Base-by-base conservation (phyloP, 2,113 vertebrate genomes). In the Halichoeres trimaculatus region DNA sequence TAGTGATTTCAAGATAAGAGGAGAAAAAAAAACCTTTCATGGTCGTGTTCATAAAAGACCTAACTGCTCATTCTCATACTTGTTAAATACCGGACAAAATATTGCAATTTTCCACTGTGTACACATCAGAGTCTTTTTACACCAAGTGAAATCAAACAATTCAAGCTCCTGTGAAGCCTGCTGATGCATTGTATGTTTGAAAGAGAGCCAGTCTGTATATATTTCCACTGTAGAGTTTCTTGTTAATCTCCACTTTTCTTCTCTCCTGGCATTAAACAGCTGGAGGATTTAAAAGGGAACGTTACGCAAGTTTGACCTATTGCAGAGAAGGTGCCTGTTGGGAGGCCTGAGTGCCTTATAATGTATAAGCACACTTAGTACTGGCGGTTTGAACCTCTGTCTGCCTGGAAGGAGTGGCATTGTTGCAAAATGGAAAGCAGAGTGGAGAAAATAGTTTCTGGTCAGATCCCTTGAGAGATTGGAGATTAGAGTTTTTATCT, bases 351-450 rank as follows among this genome's bases (percentile, higher is more conserved):
- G 74, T 73, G 83, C 70, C 66, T 65, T 75, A 70, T 69, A 70
- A 83, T 84, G 81, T 76, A 50, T 73, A 76, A 86, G 73, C 63
- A 71, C 77, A 82, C 78, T 86, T 79, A 70, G 54, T 52, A n/a
- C 54, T 80, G 65, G 75, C 22, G 41, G 62, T 51, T 47, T 56
- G 40, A 52, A 63, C 53, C 51, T 74, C 67, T 63, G 52, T 76
- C 40, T 38, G 71, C 40, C 52, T 59, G 67, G 77, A 65, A 78
- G 67, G 58, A 78, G 76, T 12, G 30, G 64, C 68, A 64, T 66
- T 47, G 75, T 75, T 84, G 54, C 57, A 73, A 60, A 63, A 60
- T 80, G 40, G 70, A 64, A 63, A 75, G 72, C 60, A 58, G 43
- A 60, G 71, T 64, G 68, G 51, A 71, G 72, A 85, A 76, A 88